Evolutionary conservation across 2,888 invertebrate genomes (phyloP).

Genomic region (Minunthozetes semirufus): DNA sequence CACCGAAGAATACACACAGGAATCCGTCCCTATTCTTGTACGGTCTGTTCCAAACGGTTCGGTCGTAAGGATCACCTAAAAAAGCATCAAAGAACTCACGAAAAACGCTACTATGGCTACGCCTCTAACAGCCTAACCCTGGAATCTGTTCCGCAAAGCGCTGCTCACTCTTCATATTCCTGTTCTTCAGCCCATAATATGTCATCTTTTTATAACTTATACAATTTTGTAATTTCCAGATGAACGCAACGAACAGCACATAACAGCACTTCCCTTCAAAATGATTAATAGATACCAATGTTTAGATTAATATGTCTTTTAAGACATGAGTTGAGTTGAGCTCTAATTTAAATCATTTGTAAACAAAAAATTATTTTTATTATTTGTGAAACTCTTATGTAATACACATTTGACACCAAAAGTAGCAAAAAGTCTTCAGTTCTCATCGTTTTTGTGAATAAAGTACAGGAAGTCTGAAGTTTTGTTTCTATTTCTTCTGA

Average conservation of each 20-base stretch:
- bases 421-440: neutral
- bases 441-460: neutral
- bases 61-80: conserved; percentile 89
- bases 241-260: too few species aligned
- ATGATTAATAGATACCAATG: neutral
- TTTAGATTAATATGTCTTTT: too few species aligned
- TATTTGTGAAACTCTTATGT: neutral
- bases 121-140: neutral
- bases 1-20: conserved; percentile 85
- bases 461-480: conserved; percentile 10
- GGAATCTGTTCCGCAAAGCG: neutral
- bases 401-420: neutral
- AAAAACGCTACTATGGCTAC: conserved; percentile 5
- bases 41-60: conserved; percentile 81
- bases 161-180: neutral
- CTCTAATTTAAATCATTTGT: neutral
- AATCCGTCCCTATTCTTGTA: conserved; percentile 73
- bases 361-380: neutral
- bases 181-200: neutral
- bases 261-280: neutral
- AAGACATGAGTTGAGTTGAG: neutral
- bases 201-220: conserved; percentile 18
- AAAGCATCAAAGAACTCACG: conserved; percentile 82
- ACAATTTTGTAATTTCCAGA: neutral
- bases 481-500: neutral